Evolutionary conservation across 2,113 vertebrate species (phyloP), one percentile per base, ranked within the genome.

Genomic region (Forbesichthys agassizii): DNA sequence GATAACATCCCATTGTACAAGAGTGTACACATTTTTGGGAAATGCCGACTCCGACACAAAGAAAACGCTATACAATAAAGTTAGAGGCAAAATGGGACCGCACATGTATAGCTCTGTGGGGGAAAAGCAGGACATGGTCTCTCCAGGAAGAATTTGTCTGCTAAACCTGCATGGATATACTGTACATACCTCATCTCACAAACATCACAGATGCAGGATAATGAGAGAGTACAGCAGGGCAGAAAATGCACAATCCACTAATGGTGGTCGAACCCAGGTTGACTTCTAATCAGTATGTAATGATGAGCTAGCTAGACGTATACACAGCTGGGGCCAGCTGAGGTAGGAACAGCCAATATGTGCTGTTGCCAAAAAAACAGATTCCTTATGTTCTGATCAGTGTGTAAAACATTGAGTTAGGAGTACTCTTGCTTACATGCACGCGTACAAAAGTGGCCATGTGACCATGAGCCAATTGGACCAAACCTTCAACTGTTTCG

Each of bases 11-110:
- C 27, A n/a, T 72, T 63, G 64, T 57, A 63, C 51, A 84, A 75
- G 68, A 84, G 83, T 79, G 81, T 75, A 83, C 84, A 83, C 85
- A 83, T 79, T 69, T 87, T 52, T 42, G 55, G 82, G 65, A 74
- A 89, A 84, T 83, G 78, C 73, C 61, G 73, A 82, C 66, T 76
- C 73, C 77, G 72, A 84, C 86, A 81, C 48, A 75, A 75, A 80
- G 74, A 76, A 64, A 68, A 74, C 63, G 63, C 63, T 20, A 58
- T 79, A 20, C 20, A 20, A 20, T 20, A 20, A 74, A 75, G 67
- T 80, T 68, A 33, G 70, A 76, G 75, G 52, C 69, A 68, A 74
- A 70, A 33, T 66, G 73, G 62, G 66, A 74, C 64, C 77, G n/a
- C 20, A 16, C 16, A 16, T 16, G 16, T 20, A 12, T 14, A 9